Percentiles rank a stretch among this genome's conserved stretches.
Evolutionary conservation across 2,797 vertebrate genomes (phyloP).

Genomic region (Cossypha niveicapilla): DNA sequence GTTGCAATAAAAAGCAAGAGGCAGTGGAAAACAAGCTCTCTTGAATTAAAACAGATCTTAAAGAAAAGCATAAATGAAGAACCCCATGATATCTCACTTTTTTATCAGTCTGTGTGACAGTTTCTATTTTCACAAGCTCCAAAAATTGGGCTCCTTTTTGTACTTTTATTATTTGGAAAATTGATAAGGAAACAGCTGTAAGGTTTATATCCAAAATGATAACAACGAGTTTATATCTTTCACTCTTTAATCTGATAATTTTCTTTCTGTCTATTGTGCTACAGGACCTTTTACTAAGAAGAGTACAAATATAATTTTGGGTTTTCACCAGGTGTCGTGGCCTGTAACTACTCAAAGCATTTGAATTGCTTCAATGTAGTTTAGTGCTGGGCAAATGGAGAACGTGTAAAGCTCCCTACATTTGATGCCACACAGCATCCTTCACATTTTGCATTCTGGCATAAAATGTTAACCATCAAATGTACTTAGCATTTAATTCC

Average conservation of each 20-base stretch:
- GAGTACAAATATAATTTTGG: background rate
- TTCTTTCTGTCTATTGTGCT: background rate
- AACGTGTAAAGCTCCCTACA: background rate
- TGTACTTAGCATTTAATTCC: background rate
- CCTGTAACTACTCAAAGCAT: background rate
- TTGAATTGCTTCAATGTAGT: background rate
- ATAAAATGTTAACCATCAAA: background rate
- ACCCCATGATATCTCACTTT: background rate
- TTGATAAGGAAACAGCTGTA: background rate
- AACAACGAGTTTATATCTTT: background rate
- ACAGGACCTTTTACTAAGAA: background rate
- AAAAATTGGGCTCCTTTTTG: background rate
- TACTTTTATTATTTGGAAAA: background rate
- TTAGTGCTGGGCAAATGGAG: background rate
- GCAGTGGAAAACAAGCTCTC: background rate
- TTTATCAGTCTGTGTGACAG: background rate
- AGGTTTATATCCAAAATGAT: background rate
- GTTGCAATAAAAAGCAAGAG: background rate
- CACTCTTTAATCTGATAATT: background rate
- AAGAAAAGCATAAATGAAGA: background rate
- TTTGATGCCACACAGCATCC: background rate
- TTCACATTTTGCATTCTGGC: background rate
- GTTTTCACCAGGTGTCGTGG: background rate
- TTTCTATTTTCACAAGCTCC: background rate
- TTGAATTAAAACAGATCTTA: background rate